Conservation (phyloP, 2,888 invertebrate genomes). For the Pseudococcus jackbeardsleyi region DNA sequence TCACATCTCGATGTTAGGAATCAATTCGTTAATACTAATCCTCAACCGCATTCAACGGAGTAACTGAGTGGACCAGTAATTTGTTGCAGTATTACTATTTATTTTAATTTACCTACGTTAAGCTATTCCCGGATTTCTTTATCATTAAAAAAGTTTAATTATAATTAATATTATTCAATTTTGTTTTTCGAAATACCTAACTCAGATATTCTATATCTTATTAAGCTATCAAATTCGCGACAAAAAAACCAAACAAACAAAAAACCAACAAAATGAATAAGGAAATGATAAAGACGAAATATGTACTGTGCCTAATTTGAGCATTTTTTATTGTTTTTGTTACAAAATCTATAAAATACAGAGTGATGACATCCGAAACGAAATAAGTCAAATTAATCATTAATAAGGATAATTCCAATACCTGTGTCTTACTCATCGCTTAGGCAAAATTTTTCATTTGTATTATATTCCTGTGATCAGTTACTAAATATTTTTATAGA, state of each 20-base stretch:
- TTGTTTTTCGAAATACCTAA: conserved; percentile 35
- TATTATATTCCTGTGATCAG: conserved; percentile 37
- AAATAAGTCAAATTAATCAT: neutral
- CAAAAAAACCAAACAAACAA: neutral
- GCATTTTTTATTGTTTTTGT: neutral
- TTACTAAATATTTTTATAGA: neutral
- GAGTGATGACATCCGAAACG: neutral
- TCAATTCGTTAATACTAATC: conserved; percentile 69
- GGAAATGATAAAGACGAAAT: conserved; percentile 3
- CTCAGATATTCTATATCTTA: neutral
- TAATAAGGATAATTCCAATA: neutral
- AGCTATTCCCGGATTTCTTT: conserved; percentile 57
- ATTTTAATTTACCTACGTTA: conserved; percentile 59
- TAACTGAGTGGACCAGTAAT: conserved; percentile 63
- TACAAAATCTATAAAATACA: neutral
- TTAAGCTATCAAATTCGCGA: neutral
- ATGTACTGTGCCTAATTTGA: neutral
- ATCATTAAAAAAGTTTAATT: conserved; percentile 56
- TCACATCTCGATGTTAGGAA: conserved; percentile 85
- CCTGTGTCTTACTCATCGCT: neutral
- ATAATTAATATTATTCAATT: conserved; percentile 55
- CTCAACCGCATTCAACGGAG: conserved; percentile 58
- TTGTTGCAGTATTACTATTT: conserved; percentile 64
- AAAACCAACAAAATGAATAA: neutral
- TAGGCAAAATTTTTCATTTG: neutral